phyloP scores from a whole-genome alignment of 92 coral and sea anemone species.

The Metridium senile region DNA sequence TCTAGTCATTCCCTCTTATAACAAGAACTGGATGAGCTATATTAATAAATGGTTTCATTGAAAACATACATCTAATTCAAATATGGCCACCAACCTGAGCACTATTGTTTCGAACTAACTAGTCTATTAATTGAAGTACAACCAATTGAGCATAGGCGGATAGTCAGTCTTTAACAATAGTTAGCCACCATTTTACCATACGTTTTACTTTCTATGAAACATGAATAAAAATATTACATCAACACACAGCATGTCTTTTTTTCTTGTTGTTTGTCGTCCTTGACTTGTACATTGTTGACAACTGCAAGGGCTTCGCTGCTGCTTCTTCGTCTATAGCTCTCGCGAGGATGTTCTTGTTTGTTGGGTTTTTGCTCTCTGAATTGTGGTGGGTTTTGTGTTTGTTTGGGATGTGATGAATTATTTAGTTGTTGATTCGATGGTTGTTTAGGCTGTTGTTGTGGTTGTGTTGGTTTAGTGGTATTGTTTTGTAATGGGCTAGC shows the following conservation, averaged over 20 bases:
- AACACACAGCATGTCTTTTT: conserved; percentile 83
- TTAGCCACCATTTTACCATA: too few relatives aligned
- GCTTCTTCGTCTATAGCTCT: conserved; percentile 10
- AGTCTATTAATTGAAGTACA: too few relatives aligned
- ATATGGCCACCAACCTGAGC: too few relatives aligned
- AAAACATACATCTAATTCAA: too few relatives aligned
- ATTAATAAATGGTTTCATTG: too few relatives aligned
- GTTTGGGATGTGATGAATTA: background rate
- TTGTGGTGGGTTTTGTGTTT: background rate
- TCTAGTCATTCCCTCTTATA: background rate
- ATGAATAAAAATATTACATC: conserved; percentile 47
- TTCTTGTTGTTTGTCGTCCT: conserved; percentile 44
- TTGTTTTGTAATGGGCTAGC: conserved; percentile 10
- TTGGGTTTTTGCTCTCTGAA: background rate
- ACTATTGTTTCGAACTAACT: too few relatives aligned
- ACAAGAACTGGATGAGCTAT: too few relatives aligned
- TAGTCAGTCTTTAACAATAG: too few relatives aligned
- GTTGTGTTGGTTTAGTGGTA: conserved; percentile 1
- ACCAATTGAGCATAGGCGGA: too few relatives aligned
- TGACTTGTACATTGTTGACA: background rate
- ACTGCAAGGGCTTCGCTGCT: background rate
- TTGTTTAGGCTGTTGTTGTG: conserved; percentile 15
- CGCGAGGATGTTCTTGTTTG: background rate
- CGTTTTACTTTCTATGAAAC: background rate
- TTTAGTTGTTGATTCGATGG: conserved; percentile 5